Evolutionary conservation across 1,140 invertebrate species (phyloP).

Genomic region (Habropoda laboriosa): DNA sequence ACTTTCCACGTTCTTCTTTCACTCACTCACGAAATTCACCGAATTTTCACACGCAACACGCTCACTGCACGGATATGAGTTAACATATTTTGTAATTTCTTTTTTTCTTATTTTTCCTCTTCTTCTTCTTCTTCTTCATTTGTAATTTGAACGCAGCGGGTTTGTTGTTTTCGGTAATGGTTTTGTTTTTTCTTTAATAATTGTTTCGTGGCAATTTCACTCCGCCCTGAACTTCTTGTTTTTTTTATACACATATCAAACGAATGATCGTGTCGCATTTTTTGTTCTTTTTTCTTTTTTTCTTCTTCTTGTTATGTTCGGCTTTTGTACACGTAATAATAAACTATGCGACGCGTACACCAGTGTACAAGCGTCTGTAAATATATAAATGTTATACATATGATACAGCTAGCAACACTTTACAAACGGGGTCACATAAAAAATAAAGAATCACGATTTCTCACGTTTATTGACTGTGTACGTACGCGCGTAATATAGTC

Average conservation of each 20-base stretch:
- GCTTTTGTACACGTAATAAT: slow-evolving; percentile 44
- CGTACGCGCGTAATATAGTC: slow-evolving; percentile 26
- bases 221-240: neutral
- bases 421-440: slow-evolving; percentile 66
- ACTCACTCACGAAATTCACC: slow-evolving; percentile 1
- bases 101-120: slow-evolving; percentile 15
- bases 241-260: slow-evolving; percentile 25
- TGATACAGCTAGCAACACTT: slow-evolving; percentile 61
- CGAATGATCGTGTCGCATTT: slow-evolving; percentile 9
- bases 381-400: slow-evolving; percentile 44
- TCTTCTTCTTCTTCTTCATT: neutral
- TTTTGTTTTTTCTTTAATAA: no score
- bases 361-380: slow-evolving; percentile 46
- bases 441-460: slow-evolving; percentile 64
- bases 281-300: neutral
- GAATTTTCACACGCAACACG: neutral
- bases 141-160: slow-evolving; percentile 9
- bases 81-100: slow-evolving; percentile 16
- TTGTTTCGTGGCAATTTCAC: neutral
- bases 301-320: slow-evolving; percentile 11
- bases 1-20: neutral
- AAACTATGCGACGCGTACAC: slow-evolving; percentile 46
- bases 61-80: slow-evolving; percentile 39
- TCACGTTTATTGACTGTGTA: slow-evolving; percentile 60
- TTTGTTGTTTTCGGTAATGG: slow-evolving; percentile 1